These are phyloP conservation scores for Trachythela sp. DNA, from an alignment of 64 coral and sea anemone genomes.

Conservation along the genomic window DNA sequence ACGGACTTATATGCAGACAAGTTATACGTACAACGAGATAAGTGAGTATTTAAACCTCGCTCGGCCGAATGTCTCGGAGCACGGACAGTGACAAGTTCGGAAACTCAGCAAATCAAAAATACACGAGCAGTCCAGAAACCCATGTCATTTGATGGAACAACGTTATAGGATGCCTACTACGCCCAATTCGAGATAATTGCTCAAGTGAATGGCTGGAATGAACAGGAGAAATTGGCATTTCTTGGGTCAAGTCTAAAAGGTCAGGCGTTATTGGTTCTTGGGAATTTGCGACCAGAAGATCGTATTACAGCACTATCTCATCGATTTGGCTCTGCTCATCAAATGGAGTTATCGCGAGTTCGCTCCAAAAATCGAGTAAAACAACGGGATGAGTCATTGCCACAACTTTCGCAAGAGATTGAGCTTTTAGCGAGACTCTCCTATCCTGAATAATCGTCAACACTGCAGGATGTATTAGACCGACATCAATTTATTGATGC, in stretches of 20 bases:
- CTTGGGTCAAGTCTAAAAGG: neutral
- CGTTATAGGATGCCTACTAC: neutral
- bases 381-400: neutral
- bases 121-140: neutral
- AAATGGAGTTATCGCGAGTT: neutral
- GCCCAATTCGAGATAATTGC: constrained; percentile 3
- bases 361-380: neutral
- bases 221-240: neutral
- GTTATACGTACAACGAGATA: neutral
- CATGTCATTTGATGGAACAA: neutral
- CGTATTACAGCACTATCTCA: neutral
- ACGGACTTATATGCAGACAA: neutral
- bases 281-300: neutral
- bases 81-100: neutral
- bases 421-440: neutral
- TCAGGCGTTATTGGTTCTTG: neutral
- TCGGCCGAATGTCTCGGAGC: neutral
- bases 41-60: neutral
- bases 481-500: neutral
- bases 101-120: neutral
- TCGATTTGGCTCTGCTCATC: neutral
- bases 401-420: neutral
- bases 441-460: neutral
- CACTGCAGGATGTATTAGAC: neutral
- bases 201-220: neutral